Base-by-base conservation (phyloP, 2,797 vertebrate genomes). In the Merluccius polli region DNA sequence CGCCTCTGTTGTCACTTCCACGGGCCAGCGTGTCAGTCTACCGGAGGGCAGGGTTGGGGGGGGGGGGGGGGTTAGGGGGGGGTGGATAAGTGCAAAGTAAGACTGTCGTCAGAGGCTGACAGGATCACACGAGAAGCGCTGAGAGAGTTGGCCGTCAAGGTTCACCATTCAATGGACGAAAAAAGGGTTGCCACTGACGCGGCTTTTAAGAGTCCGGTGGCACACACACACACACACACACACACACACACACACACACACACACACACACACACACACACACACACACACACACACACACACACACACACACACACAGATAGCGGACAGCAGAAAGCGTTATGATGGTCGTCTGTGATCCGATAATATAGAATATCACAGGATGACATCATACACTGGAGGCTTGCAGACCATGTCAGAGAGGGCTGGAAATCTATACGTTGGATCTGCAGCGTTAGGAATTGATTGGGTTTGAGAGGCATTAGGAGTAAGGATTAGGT, bases 1-100 rank as follows among this genome's bases (percentile, higher is more conserved):
- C 18, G 48, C 18, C 72, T 73, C 80, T 77, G 75, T 21, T 75
- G 76, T 86, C 85, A 77, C 87, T 85, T 78, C 88, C 80, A 77
- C 83, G 59, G 85, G 86, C 85, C 81, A 86, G 75, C 82, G 82
- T 89, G 89, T 90, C 87, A 88, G 82, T 86, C 84, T 15, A 70
- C 81, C 81, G 84, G 44, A 82, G 77, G 69, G 82, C 85, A 82
- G 80, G 83, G 89, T 85, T 87, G 87, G 86, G 76, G 44, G 12
- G 4, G 10, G 65, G 65, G 2, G 65, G n/a, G 52, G 65, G 24
- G 65, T 16, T 13, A 18, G 59, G 13, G 59, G 1, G 59, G 21
- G 7, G 44, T 3, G 65, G 65, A 15, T 27, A 27, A 67, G 65
- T 67, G 24, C 65, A 30, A 18, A 30, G 29, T 67, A 30, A 67